These are phyloP conservation scores for Ciconia maguari DNA, from an alignment of 2,113 vertebrate species.

Conservation along the genomic window DNA sequence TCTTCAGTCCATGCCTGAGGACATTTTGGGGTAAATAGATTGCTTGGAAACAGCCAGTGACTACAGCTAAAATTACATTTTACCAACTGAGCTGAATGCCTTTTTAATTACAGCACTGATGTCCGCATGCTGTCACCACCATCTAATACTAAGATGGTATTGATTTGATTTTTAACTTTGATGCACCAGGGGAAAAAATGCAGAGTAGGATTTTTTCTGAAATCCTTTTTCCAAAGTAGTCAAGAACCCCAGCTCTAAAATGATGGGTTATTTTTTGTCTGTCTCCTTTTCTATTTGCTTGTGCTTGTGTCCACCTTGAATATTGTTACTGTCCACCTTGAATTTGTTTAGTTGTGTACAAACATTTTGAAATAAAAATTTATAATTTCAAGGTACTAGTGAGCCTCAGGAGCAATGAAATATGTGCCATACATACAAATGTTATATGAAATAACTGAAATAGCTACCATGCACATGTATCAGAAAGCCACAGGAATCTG, in stretches of 20 bases:
- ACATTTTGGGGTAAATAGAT: conserved; percentile 81
- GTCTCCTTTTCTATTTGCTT: neutral
- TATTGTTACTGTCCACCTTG: neutral
- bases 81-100: conserved; percentile 77
- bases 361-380: neutral
- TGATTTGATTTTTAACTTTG: conserved; percentile 79
- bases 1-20: conserved; percentile 75
- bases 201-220: conserved; percentile 61
- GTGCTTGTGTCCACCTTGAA: neutral
- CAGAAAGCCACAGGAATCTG: neutral
- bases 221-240: conserved; percentile 57
- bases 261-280: neutral
- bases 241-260: conserved; percentile 44
- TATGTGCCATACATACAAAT: neutral
- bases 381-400: neutral
- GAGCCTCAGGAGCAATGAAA: neutral
- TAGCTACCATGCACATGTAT: neutral
- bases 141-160: conserved; percentile 75
- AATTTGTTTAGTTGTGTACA: neutral
- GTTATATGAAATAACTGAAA: neutral
- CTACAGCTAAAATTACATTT: conserved; percentile 82
- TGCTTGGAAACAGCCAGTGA: conserved; percentile 77
- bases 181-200: conserved; percentile 66
- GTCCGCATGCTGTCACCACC: conserved; percentile 75
- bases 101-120: conserved; percentile 83